A percentile compares a stretch with the other conserved stretches of the same genome.
Evolutionary conservation across 1,140 invertebrate genomes (phyloP).

Genomic region (Ptiloglossa arizonensis): DNA sequence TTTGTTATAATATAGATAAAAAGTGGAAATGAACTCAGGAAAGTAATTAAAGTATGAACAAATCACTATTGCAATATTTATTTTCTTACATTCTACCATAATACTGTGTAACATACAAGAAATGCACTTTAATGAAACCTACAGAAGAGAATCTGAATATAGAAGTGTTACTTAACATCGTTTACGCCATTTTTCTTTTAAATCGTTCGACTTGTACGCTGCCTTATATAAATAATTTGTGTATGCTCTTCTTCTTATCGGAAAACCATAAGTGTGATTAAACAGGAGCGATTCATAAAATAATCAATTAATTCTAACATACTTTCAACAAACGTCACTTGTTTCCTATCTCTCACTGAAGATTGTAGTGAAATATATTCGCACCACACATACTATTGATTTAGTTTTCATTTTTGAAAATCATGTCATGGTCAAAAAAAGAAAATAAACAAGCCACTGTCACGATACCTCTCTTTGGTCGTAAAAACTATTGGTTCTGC

Average conservation of each 20-base stretch:
- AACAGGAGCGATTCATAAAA: slow-evolving; percentile 63
- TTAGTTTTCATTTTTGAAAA: slow-evolving; percentile 69
- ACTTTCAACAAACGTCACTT: slow-evolving; percentile 33
- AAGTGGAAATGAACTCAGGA: background rate
- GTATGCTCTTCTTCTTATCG: slow-evolving; percentile 58
- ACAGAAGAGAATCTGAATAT: slow-evolving; percentile 88
- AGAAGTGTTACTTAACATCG: slow-evolving; percentile 60
- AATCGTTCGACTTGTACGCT: slow-evolving; percentile 37
- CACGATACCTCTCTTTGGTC: slow-evolving; percentile 69
- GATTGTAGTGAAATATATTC: slow-evolving; percentile 27
- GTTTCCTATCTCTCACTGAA: slow-evolving; percentile 23
- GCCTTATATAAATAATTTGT: slow-evolving; percentile 59
- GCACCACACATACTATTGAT: slow-evolving; percentile 67
- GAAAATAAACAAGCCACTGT: slow-evolving; percentile 77
- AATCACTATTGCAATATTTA: slow-evolving; percentile 72
- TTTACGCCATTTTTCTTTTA: slow-evolving; percentile 36
- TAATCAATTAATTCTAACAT: slow-evolving; percentile 57
- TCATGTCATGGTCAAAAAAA: slow-evolving; percentile 78
- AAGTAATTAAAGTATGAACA: slow-evolving; percentile 5
- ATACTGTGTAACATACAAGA: slow-evolving; percentile 94
- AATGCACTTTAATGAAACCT: slow-evolving; percentile 93
- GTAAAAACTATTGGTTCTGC: slow-evolving; percentile 70
- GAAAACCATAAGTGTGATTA: slow-evolving; percentile 57
- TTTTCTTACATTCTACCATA: slow-evolving; percentile 86
- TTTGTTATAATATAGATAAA: background rate